phyloP scores from a whole-genome alignment of 2,113 vertebrate genomes.

The Pachyramphus minor region DNA sequence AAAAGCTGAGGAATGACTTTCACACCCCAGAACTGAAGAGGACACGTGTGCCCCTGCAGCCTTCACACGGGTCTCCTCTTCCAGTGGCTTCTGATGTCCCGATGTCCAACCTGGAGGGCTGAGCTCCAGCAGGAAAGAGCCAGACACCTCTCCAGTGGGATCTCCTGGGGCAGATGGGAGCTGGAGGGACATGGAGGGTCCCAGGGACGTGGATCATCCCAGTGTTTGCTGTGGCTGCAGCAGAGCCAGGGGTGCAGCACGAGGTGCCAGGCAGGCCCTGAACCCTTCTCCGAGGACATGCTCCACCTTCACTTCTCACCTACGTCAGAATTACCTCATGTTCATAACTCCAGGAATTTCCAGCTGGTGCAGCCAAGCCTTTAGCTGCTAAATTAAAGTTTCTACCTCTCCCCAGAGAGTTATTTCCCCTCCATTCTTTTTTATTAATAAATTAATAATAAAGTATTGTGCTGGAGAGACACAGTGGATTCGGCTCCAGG shows the following conservation, averaged over 20 bases:
- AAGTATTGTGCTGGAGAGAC: background rate
- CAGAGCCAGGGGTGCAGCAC: background rate
- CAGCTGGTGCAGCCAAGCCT: conserved; percentile 15
- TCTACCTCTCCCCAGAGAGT: background rate
- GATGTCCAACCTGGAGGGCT: background rate
- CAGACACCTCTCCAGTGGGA: rapidly evolving
- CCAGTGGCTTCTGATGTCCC: background rate
- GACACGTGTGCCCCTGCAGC: background rate
- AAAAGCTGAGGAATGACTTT: background rate
- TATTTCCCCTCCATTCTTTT: background rate
- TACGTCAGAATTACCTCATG: conserved; percentile 55
- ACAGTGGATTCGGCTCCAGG: background rate
- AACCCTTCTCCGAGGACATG: conserved; percentile 30
- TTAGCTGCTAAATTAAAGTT: conserved; percentile 12
- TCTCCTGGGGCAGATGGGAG: background rate
- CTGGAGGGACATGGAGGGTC: rapidly evolving
- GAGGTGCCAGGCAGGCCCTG: background rate
- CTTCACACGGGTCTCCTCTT: background rate
- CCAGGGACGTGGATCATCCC: rapidly evolving
- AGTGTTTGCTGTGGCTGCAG: background rate
- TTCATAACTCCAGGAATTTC: conserved; percentile 36
- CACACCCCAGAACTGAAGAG: background rate
- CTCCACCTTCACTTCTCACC: conserved; percentile 60
- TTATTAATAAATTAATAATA: background rate
- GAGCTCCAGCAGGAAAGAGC: background rate